Base-by-base conservation (phyloP, 2,797 vertebrate species). In the Vipera latastei region DNA sequence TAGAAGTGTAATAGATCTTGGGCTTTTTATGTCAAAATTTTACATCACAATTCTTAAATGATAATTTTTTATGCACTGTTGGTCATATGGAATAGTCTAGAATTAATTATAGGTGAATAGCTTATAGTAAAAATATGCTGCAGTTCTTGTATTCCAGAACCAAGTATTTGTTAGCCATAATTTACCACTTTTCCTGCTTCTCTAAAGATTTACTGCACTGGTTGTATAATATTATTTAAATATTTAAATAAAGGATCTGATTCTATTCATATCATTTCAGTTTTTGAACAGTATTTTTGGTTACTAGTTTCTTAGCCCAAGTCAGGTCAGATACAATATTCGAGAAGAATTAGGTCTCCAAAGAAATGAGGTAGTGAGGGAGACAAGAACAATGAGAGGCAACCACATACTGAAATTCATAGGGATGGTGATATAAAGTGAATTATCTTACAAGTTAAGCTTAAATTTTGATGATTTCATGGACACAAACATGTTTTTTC, bases 41-140 rank as follows among this genome's bases (percentile, higher is more conserved):
- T 20, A 86, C 92, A 20, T 32, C 20, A 53, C 6, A 55, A 4
- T 91, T 93, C 12, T 1, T 14, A 89, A 20, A 25, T 92, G 92
- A 20, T 18, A 93, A 88, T 7, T 88, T 55, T 92, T 95, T 93
- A 89, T 90, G 12, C 8, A 95, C 92, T 88, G 8, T 0, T 90
- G 0, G 22, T 91, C 25, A 85, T 0, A 0, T 59, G 73, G 89
- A 91, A 92, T 92, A 91, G 78, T 8, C 2, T 73, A 53, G 92
- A 86, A 94, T 94, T 93, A 92, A 16, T 22, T 93, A 92, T 20
- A 91, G 11, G 88, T 0, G 0, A 91, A 91, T 51, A 5, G 48
- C 69, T 8, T 89, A 0, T 0, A 4, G 63, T 86, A 92, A 94
- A 95, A 90, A 3, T 9, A 4, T 61, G 38, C 61, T 89, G 0